Evolutionary conservation across 2,113 vertebrate species (phyloP), one percentile per base, ranked within the genome.

Genomic region (Hypanus sabinus): DNA sequence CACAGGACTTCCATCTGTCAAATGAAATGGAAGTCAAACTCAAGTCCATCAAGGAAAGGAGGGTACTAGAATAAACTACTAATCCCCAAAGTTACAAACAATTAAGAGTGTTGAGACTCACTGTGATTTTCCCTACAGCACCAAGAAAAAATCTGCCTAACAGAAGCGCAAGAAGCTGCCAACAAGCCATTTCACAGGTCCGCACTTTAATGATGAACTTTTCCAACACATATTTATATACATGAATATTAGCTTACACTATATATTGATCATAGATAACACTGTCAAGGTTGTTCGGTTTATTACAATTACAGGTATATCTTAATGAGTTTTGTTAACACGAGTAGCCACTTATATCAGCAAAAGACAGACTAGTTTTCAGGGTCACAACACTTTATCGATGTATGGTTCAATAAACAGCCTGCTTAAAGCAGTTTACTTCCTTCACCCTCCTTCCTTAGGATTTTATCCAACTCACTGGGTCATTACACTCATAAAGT

Each of bases 241-340:
- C 7, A 68, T 30, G 36, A 38, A 68, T 46, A 20, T 24, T 22
- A 24, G 36, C 90, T 24, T 10, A 8, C 65, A 38, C 18, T 33
- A n/a, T n/a, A n/a, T 36, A 10, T 55, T 30, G 4, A 2, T 22
- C 83, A 60, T 46, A 60, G 55, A 55, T 55, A 73, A 73, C 10
- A 1, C 68, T 0, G 3, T 9, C 68, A 93, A 90, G 91, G 12
- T 73, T 73, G 68, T 5, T 55, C 57, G 30, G 20, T 55, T 93
- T 93, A 93, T 1, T 75, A 24, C 16, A 12, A 10, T 71, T 6
- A 93, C 91, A 90, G 33, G 85, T 18, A 68, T 68, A 90, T 90
- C 85, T 90, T 90, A 90, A 90, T 90, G 12, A 90, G 30, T 65
- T 90, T 65, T 65, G 65, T 90, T 90, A 90, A 68, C 30, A 33